These are phyloP conservation scores for Drosophila emarginata DNA, from an alignment of 2,888 invertebrate species.

Conservation along the genomic window DNA sequence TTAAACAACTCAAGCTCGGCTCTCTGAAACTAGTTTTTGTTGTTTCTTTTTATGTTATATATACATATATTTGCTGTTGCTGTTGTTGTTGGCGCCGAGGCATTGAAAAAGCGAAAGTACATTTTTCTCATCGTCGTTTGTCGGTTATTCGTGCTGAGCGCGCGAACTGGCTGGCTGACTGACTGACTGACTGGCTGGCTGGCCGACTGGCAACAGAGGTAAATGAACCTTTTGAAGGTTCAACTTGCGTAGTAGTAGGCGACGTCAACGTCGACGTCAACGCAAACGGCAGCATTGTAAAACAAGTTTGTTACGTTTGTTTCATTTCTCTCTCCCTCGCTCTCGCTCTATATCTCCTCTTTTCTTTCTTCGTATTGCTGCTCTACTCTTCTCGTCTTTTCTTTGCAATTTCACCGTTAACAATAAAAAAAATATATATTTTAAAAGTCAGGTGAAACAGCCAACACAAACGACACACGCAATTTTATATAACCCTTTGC, in stretches of 20 bases:
- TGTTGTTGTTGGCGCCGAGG: slow-evolving; percentile 64
- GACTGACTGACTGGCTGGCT: background rate
- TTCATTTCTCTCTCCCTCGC: slow-evolving; percentile 16
- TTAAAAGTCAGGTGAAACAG: slow-evolving; percentile 66
- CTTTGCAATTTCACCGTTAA: slow-evolving; percentile 77
- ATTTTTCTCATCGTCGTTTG: slow-evolving; percentile 56
- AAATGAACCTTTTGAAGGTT: slow-evolving; percentile 83
- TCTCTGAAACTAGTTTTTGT: slow-evolving; percentile 65
- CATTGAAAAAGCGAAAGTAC: slow-evolving; percentile 83
- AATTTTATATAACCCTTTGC: slow-evolving; percentile 58
- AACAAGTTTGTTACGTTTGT: slow-evolving; percentile 77
- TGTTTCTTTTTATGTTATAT: too few species aligned
- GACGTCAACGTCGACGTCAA: slow-evolving; percentile 29
- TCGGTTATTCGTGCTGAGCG: slow-evolving; percentile 23
- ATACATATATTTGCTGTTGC: background rate
- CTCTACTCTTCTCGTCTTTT: slow-evolving; percentile 56
- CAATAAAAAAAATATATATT: slow-evolving; percentile 11
- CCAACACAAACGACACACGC: slow-evolving; percentile 7
- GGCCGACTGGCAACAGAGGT: slow-evolving; percentile 59
- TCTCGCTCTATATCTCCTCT: slow-evolving; percentile 9
- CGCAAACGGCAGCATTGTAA: slow-evolving; percentile 46
- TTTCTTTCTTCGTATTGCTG: slow-evolving; percentile 10
- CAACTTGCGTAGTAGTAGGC: slow-evolving; percentile 79
- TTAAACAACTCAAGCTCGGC: slow-evolving; percentile 20
- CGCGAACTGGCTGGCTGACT: slow-evolving; percentile 18